Evolutionary conservation across 2,797 vertebrate genomes (phyloP).

Genomic region (Hybognathus amarus): DNA sequence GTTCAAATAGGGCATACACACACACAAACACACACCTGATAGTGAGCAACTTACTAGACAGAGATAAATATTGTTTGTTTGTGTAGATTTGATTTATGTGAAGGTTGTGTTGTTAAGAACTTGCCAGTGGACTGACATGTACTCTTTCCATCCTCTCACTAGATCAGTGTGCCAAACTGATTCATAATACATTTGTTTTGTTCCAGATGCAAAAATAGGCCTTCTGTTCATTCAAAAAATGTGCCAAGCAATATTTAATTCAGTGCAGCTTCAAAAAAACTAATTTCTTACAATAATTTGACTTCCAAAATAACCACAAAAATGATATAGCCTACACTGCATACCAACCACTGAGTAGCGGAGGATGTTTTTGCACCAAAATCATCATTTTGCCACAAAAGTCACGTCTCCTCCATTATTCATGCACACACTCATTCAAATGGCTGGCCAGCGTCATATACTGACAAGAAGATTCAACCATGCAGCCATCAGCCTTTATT

Average conservation of each 20-base stretch:
- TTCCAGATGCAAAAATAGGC: constrained; percentile 49
- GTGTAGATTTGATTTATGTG: constrained; percentile 14
- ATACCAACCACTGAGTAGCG: not conserved
- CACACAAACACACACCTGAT: not conserved
- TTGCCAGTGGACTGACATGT: constrained; percentile 13
- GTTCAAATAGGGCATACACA: not conserved
- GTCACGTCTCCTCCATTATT: constrained; percentile 41
- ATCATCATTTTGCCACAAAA: constrained; percentile 29
- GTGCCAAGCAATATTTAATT: constrained; percentile 41
- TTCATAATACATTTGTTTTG: constrained; percentile 51
- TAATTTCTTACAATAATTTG: constrained; percentile 5
- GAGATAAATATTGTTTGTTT: constrained; percentile 18
- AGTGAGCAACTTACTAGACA: not conserved
- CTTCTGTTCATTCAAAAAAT: constrained; percentile 23
- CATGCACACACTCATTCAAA: constrained; percentile 23
- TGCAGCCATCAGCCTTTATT: constrained; percentile 20
- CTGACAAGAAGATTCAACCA: constrained; percentile 40
- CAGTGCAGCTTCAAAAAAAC: constrained; percentile 10
- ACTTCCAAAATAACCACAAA: constrained; percentile 27
- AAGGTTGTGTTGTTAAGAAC: constrained; percentile 23
- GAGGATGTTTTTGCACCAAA: constrained; percentile 13
- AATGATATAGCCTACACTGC: not conserved
- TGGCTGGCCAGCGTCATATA: not conserved
- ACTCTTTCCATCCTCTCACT: constrained; percentile 18
- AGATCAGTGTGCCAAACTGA: constrained; percentile 39